A percentile compares a stretch with the other conserved stretches of the same genome.
Evolutionary conservation across 2,113 vertebrate genomes (phyloP).

Genomic region (Daboia siamensis): DNA sequence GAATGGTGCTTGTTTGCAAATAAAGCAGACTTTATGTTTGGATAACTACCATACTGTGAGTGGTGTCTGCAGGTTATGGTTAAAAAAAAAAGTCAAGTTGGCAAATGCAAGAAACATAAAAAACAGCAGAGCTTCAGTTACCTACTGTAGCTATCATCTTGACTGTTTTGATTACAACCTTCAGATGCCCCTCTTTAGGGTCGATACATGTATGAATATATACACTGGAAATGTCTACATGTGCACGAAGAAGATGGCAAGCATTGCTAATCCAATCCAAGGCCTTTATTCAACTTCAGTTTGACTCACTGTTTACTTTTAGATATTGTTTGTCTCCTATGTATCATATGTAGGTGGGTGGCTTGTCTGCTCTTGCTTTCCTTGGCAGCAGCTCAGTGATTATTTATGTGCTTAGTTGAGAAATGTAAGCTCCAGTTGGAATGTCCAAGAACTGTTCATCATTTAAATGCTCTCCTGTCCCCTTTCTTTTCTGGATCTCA

Average conservation of each 20-base stretch:
- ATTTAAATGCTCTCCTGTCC: neutral
- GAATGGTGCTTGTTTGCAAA: neutral
- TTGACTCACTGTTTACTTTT: neutral
- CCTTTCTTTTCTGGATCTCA: neutral
- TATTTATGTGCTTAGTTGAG: neutral
- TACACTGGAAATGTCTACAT: neutral
- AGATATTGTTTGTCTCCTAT: neutral
- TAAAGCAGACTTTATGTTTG: neutral
- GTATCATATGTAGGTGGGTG: neutral
- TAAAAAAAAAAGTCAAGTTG: neutral
- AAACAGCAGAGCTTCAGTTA: neutral
- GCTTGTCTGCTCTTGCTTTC: neutral
- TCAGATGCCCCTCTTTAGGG: neutral
- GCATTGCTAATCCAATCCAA: neutral
- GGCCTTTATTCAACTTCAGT: neutral
- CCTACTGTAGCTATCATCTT: neutral
- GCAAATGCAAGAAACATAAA: neutral
- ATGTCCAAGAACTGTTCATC: neutral
- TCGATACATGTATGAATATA: neutral
- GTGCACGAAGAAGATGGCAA: neutral
- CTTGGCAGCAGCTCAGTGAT: neutral
- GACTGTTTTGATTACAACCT: neutral
- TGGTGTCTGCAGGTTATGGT: neutral
- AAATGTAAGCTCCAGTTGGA: neutral
- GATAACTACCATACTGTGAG: neutral